Evolutionary conservation across 2,113 vertebrate genomes (phyloP).

Genomic region (Martes martes): DNA sequence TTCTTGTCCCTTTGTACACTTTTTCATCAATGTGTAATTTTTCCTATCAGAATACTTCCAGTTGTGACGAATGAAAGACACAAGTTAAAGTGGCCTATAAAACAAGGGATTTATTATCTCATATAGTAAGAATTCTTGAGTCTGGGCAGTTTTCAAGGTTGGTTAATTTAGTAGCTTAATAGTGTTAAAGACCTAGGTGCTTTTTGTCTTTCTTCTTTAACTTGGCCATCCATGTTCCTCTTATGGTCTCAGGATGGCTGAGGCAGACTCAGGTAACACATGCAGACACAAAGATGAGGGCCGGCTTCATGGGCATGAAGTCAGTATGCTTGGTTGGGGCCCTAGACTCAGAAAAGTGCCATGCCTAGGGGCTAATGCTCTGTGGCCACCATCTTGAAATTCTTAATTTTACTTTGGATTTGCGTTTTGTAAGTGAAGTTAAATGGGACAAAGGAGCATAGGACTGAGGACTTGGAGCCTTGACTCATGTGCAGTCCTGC

Average conservation of each 20-base stretch:
- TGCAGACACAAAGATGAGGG: neutral
- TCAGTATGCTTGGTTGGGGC: accelerated
- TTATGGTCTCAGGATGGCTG: neutral
- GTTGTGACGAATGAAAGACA: neutral
- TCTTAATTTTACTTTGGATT: neutral
- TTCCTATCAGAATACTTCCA: neutral
- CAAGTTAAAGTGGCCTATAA: neutral
- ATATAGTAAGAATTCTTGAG: neutral
- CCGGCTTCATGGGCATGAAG: neutral
- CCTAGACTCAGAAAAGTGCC: neutral
- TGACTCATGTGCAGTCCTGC: neutral
- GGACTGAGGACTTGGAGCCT: neutral
- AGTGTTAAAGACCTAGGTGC: neutral
- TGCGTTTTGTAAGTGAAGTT: slow-evolving; percentile 2
- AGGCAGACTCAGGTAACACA: neutral
- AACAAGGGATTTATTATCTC: neutral
- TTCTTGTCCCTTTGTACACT: neutral
- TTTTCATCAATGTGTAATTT: neutral
- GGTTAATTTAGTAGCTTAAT: neutral
- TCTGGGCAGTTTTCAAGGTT: neutral
- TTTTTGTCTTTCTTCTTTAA: neutral
- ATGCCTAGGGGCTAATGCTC: neutral
- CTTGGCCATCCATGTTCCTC: neutral
- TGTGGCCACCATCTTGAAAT: neutral
- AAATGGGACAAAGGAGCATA: neutral